Percentiles rank a stretch among this genome's conserved stretches.
Evolutionary conservation across 2,797 vertebrate species (phyloP).

Genomic region (Sciurus vulgaris): DNA sequence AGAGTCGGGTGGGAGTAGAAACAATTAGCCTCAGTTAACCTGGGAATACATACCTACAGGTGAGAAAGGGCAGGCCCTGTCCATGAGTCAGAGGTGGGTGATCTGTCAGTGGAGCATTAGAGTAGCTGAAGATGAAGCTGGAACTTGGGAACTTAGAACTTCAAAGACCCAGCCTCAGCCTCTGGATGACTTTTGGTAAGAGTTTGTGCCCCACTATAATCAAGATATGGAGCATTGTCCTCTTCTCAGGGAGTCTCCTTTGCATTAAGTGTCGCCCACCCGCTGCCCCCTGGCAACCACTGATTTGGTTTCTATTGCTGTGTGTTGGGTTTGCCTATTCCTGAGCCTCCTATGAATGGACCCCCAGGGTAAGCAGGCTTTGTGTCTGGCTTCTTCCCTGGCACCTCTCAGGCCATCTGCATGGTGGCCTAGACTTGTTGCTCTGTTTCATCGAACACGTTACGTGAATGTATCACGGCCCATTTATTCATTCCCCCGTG

Average conservation of each 20-base stretch:
- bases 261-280: background rate
- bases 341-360: background rate
- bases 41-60: background rate
- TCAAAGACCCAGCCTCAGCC: background rate
- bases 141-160: background rate
- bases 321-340: fast-evolving
- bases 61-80: background rate
- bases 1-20: background rate
- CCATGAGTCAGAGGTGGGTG: background rate
- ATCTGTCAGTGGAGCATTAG: background rate
- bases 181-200: background rate
- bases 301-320: background rate
- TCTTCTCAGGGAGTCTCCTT: background rate
- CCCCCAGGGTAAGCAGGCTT: no score
- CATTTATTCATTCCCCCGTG: background rate
- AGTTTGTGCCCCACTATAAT: background rate
- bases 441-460: background rate
- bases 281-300: background rate
- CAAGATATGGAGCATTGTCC: background rate
- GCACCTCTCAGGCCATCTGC: no score
- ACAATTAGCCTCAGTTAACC: background rate
- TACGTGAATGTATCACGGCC: background rate
- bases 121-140: background rate
- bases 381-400: background rate
- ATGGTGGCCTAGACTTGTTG: fast-evolving